A percentile compares a stretch with the other conserved stretches of the same genome.
Conservation (phyloP, 2,888 invertebrate genomes). For the Philopedon plagiatum region DNA sequence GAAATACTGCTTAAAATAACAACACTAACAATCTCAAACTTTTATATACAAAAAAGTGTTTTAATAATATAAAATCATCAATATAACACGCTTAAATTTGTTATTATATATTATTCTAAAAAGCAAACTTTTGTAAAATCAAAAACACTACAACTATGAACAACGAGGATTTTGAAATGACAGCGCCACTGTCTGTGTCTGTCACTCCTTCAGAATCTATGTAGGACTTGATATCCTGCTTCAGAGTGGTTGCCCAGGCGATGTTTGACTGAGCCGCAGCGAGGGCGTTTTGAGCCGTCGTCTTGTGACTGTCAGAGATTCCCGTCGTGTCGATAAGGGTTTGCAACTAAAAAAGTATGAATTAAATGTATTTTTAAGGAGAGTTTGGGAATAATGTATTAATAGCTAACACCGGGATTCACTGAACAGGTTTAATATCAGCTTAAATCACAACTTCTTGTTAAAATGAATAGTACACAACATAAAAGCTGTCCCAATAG, state of each 20-base stretch:
- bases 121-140: not conserved
- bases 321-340: not conserved
- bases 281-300: constrained; percentile 23
- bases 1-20: too few relatives aligned
- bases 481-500: not conserved
- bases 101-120: not conserved
- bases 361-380: too few relatives aligned
- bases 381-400: not conserved
- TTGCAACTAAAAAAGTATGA: constrained; percentile 22
- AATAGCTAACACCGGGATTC: not conserved
- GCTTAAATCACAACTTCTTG: not conserved
- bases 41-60: too few relatives aligned
- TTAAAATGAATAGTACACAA: too few relatives aligned
- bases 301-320: constrained; percentile 12
- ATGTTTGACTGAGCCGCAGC: constrained; percentile 23
- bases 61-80: too few relatives aligned
- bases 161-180: not conserved
- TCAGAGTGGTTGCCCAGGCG: constrained; percentile 17
- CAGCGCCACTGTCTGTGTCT: not conserved
- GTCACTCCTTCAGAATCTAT: not conserved
- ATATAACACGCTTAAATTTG: too few relatives aligned
- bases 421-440: not conserved
- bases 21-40: too few relatives aligned
- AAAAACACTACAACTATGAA: not conserved
- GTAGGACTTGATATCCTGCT: not conserved